Percentiles rank a stretch among this genome's conserved stretches.
Evolutionary conservation across 2,888 invertebrate genomes (phyloP).

Genomic region (Ophion obscuratus): DNA sequence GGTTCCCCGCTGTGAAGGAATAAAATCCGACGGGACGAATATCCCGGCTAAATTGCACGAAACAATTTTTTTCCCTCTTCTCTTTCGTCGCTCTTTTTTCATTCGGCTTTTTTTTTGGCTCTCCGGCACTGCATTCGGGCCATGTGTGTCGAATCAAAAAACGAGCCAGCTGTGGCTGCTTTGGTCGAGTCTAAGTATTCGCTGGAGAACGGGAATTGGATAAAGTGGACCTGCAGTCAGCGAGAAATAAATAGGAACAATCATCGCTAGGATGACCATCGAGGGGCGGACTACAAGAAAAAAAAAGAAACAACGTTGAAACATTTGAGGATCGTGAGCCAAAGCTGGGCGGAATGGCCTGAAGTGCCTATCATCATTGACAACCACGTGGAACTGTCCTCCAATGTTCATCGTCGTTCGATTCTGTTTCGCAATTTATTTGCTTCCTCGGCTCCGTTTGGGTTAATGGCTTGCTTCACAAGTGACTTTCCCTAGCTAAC

Average conservation of each 20-base stretch:
- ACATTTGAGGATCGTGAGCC: neutral
- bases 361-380: neutral
- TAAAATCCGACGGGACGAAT: conserved; percentile 62
- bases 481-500: neutral
- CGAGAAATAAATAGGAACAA: conserved; percentile 18
- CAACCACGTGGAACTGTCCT: neutral
- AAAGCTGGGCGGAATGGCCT: neutral
- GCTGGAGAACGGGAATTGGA: neutral
- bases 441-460: neutral
- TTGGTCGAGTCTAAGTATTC: neutral
- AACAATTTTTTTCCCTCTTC: conserved; percentile 34
- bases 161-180: conserved; percentile 22
- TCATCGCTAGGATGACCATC: neutral
- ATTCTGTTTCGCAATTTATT: neutral
- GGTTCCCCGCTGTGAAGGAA: conserved; percentile 54
- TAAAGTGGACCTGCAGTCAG: neutral
- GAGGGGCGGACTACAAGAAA: neutral
- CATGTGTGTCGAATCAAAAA: conserved; percentile 19
- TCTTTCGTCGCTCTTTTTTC: neutral
- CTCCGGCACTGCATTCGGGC: neutral
- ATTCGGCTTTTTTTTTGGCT: neutral
- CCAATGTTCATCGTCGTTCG: neutral
- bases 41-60: conserved; percentile 56
- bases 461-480: neutral
- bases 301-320: neutral